Evolutionary conservation across 2,797 vertebrate species (phyloP), one percentile per base, ranked within the genome.

Genomic region (Hippopotamyrus pictus): DNA sequence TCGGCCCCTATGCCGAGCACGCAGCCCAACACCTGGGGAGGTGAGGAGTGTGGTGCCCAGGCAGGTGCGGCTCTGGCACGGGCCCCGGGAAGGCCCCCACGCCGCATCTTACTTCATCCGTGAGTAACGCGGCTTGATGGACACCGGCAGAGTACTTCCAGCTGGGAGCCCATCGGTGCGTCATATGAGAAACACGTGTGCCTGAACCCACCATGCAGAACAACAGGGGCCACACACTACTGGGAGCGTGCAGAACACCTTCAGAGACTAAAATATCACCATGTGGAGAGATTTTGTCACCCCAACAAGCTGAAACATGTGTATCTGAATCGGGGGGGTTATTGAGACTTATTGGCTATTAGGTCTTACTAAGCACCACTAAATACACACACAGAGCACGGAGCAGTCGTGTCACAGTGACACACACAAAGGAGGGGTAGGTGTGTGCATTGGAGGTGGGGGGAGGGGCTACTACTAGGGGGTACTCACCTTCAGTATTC

Each of bases 401-500:
- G 5, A 29, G 22, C 59, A 73, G 29, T 17, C 5, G 4, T 37
- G 8, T 12, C 12, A 29, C 7, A 76, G 14, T 17, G 29, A 17
- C 9, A 19, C 69, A 82, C 33, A n/a, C 19, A 82, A 46, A 82
- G 76, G 5, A 9, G 17, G 3, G 76, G 5, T 11, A 46, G 33
- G 19, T 46, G 7, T 37, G 29, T 37, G 65, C 29, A 41, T 82
- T 22, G 76, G 41, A 2, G 57, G 59, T 8, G 19, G 44, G 51
- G 51, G 51, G 51, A 5, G 6, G 54, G 54, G 54, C 5, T 22
- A n/a, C n/a, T n/a, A n/a, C n/a, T n/a, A n/a, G n/a, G n/a, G 54
- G 50, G 17, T 69, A 85, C 88, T 86, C 19, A 44, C 88, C 88
- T 89, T 89, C 88, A n/a, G 82, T 85, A 59, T 69, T 89, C 17